These are phyloP conservation scores for Thaumetopoea pityocampa DNA, from an alignment of 1,140 invertebrate genomes.

Conservation along the genomic window DNA sequence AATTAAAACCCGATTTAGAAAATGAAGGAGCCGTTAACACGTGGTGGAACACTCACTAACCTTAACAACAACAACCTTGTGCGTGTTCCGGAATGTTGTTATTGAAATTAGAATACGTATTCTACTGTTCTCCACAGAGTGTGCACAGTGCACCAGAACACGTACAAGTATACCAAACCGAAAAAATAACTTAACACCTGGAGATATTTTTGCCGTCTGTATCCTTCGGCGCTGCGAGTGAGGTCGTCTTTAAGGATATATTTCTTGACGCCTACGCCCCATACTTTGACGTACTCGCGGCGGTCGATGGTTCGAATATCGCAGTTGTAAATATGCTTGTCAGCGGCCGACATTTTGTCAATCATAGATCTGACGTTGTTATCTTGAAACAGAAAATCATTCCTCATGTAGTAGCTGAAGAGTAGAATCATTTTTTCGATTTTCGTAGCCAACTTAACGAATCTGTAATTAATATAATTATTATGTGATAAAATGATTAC, in stretches of 20 bases:
- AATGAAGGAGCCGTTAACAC: too few species aligned
- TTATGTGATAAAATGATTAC: background rate
- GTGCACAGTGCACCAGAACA: too few species aligned
- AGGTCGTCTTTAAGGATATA: slow-evolving; percentile 32
- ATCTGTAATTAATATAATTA: slow-evolving; percentile 17
- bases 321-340: slow-evolving; percentile 24
- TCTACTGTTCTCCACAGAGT: too few species aligned
- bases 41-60: too few species aligned
- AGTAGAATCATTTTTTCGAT: slow-evolving; percentile 3
- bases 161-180: too few species aligned
- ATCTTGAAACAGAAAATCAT: slow-evolving; percentile 23
- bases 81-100: too few species aligned
- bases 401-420: slow-evolving; percentile 16
- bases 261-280: slow-evolving; percentile 22
- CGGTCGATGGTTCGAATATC: slow-evolving; percentile 15
- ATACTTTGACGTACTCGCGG: slow-evolving; percentile 7
- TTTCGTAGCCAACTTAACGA: slow-evolving; percentile 21
- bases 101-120: too few species aligned
- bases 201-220: too few species aligned
- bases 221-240: too few species aligned
- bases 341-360: slow-evolving; percentile 8
- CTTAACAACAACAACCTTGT: too few species aligned
- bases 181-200: too few species aligned
- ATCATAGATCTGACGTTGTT: slow-evolving; percentile 11
- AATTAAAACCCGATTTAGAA: too few species aligned